phyloP scores from a whole-genome alignment of 1,140 invertebrate genomes.

The Bactericera cockerelli region DNA sequence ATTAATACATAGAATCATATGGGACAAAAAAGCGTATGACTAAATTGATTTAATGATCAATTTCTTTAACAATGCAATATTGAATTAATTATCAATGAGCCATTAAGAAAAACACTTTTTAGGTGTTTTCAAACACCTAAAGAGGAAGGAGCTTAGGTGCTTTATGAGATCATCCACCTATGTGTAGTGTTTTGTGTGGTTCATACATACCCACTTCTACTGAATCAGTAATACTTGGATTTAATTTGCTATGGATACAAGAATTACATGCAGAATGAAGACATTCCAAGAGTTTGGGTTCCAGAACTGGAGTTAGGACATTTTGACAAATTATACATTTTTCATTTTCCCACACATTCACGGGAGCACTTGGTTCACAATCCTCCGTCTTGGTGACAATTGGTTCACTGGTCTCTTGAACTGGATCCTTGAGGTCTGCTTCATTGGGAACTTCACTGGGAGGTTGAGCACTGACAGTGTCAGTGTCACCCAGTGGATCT shows the following conservation, averaged over 20 bases:
- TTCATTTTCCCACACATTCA: slow-evolving; percentile 21
- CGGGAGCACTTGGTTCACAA: not conserved
- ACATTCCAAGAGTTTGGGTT: slow-evolving; percentile 68
- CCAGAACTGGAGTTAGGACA: slow-evolving; percentile 38
- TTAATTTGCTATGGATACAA: slow-evolving; percentile 52
- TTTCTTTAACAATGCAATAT: no score
- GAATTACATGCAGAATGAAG: slow-evolving; percentile 64
- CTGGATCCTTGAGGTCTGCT: not conserved
- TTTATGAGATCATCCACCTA: no score
- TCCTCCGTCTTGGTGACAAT: not conserved
- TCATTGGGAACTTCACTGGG: not conserved
- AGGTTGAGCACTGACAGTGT: not conserved
- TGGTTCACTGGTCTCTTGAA: not conserved
- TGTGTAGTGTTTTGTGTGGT: no score
- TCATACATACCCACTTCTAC: no score
- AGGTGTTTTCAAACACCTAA: no score
- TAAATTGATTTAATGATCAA: no score
- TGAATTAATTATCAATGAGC: no score
- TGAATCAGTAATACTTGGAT: slow-evolving; percentile 11
- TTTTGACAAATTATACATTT: slow-evolving; percentile 56
- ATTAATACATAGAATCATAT: no score
- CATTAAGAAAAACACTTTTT: no score
- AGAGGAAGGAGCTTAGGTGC: no score
- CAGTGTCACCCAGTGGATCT: not conserved
- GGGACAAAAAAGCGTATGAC: no score